phyloP scores from a whole-genome alignment of 2,888 invertebrate species.

The Willowsia nigromaculata region DNA sequence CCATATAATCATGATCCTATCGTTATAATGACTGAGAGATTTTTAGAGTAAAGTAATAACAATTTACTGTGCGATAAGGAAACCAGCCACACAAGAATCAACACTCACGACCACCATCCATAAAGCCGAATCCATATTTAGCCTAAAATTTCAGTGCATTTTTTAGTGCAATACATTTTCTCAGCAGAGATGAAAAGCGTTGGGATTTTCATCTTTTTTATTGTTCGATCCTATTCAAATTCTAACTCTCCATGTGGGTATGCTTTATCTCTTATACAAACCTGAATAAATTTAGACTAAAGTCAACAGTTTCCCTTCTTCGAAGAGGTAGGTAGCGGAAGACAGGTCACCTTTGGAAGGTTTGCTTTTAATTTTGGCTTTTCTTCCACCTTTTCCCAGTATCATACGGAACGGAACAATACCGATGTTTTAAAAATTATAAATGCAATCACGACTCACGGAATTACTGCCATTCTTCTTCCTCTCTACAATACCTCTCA shows the following conservation, averaged over 20 bases:
- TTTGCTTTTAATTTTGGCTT: constrained; percentile 14
- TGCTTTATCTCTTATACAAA: not conserved
- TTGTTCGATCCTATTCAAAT: not conserved
- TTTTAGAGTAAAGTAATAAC: constrained; percentile 4
- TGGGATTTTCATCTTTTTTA: not conserved
- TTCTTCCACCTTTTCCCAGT: not conserved
- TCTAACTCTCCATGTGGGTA: not conserved
- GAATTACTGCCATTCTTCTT: not conserved
- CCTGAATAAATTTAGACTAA: not conserved
- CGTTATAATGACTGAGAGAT: constrained; percentile 30
- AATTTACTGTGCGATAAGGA: not conserved
- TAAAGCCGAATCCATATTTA: not conserved
- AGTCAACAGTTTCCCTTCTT: not conserved
- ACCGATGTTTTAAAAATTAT: not conserved
- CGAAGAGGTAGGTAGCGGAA: not conserved
- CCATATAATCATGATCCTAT: not conserved
- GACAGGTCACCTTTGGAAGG: not conserved
- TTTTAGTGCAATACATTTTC: not conserved
- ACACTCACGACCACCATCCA: not conserved
- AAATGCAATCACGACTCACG: constrained; percentile 36
- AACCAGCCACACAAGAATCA: constrained; percentile 3
- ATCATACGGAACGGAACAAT: not conserved
- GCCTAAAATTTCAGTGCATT: not conserved
- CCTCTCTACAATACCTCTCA: not conserved
- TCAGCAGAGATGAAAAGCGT: not conserved